Evolutionary conservation across 2,888 invertebrate genomes (phyloP).

Genomic region (Ephialtes manifestator): DNA sequence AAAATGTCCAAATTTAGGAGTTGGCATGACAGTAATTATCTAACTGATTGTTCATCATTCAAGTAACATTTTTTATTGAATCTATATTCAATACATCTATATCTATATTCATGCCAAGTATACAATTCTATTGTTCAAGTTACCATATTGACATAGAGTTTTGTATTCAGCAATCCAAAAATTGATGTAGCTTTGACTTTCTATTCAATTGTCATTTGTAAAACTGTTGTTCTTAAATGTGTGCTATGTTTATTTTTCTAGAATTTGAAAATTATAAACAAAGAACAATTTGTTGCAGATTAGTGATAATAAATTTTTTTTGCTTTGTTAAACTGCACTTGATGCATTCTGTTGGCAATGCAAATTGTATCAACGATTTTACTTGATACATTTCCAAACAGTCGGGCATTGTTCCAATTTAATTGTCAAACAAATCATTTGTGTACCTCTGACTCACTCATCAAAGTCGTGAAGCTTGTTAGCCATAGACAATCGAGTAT

Average conservation of each 20-base stretch:
- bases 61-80: constrained; percentile 61
- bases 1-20: constrained; percentile 33
- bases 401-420: constrained; percentile 17
- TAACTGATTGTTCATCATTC: constrained; percentile 55
- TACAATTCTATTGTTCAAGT: constrained; percentile 49
- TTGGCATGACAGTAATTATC: constrained; percentile 41
- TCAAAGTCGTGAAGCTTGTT: not conserved
- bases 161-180: not conserved
- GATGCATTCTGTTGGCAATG: not conserved
- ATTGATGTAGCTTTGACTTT: not conserved
- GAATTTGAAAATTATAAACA: not conserved
- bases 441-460: not conserved
- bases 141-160: not conserved
- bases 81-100: too few relatives aligned
- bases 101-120: constrained; percentile 35
- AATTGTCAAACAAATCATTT: constrained; percentile 15
- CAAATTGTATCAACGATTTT: not conserved
- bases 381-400: constrained; percentile 28
- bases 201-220: not conserved
- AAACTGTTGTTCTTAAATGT: not conserved
- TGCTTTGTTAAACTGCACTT: too few relatives aligned
- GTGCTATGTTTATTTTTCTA: not conserved
- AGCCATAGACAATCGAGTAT: not conserved
- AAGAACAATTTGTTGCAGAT: not conserved
- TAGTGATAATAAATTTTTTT: not conserved